These are phyloP conservation scores for Watsonalla cultraria DNA, from an alignment of 2,888 invertebrate species.

Conservation along the genomic window DNA sequence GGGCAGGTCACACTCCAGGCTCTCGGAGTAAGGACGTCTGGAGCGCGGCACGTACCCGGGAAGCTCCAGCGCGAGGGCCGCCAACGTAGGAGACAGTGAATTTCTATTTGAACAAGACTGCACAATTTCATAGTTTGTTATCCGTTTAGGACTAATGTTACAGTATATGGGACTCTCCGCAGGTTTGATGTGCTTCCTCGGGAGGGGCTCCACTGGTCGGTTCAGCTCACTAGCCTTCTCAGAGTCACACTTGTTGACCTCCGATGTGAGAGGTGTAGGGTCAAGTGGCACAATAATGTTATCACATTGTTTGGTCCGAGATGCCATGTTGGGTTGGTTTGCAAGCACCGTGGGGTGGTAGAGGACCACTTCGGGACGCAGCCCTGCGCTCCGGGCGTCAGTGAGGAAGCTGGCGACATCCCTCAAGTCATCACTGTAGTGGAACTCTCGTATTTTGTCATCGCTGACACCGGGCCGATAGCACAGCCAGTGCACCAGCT, in stretches of 20 bases:
- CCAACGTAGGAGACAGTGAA: slow-evolving; percentile 63
- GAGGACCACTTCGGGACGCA: slow-evolving; percentile 62
- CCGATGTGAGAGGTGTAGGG: slow-evolving; percentile 29
- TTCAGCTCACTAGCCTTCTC: slow-evolving; percentile 61
- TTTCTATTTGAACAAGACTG: slow-evolving; percentile 26
- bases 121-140: slow-evolving; percentile 23
- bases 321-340: slow-evolving; percentile 45
- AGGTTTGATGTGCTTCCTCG: slow-evolving; percentile 41
- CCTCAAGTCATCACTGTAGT: slow-evolving; percentile 60
- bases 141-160: slow-evolving; percentile 49
- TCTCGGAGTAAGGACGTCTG: slow-evolving; percentile 48
- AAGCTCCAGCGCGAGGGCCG: slow-evolving; percentile 66
- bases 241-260: slow-evolving; percentile 65
- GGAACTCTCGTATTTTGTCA: slow-evolving; percentile 37
- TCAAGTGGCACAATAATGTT: slow-evolving; percentile 46
- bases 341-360: slow-evolving; percentile 70
- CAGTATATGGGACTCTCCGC: slow-evolving; percentile 59
- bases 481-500: slow-evolving; percentile 44
- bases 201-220: slow-evolving; percentile 47
- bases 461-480: slow-evolving; percentile 25
- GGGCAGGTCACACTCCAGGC: slow-evolving; percentile 50
- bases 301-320: slow-evolving; percentile 32
- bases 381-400: slow-evolving; percentile 43
- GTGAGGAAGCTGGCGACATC: slow-evolving; percentile 56
- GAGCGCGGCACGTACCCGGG: slow-evolving; percentile 70